Conservation (phyloP, 2,113 vertebrate genomes). For the Actinemys pallida region DNA sequence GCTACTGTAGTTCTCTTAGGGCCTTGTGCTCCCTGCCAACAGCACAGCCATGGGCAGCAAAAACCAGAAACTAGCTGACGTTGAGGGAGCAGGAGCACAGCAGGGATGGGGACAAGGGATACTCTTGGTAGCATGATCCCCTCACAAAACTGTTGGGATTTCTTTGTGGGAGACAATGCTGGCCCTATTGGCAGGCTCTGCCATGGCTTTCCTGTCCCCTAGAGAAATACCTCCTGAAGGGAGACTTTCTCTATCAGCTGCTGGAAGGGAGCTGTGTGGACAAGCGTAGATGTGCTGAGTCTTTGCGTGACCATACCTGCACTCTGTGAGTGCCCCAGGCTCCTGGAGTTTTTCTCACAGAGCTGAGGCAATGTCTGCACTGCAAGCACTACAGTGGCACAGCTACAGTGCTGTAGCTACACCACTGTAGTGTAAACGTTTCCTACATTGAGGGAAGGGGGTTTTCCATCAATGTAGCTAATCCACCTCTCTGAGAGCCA, state of each 20-base stretch:
- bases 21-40: neutral
- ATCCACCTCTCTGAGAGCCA: neutral
- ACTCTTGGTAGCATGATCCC: neutral
- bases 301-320: conserved; percentile 55
- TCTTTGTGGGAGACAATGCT: neutral
- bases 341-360: neutral
- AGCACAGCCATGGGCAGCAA: neutral
- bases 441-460: neutral
- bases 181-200: neutral
- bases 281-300: neutral
- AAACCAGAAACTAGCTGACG: neutral
- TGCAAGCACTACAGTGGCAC: neutral
- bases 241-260: neutral
- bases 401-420: neutral
- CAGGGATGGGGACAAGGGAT: neutral
- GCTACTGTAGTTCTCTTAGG: neutral
- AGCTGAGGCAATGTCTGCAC: neutral
- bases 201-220: neutral
- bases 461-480: neutral
- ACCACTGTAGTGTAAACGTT: neutral
- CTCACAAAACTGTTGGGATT: conserved; percentile 44
- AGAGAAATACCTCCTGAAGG: neutral
- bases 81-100: neutral
- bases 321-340: neutral
- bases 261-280: neutral